Evolutionary conservation across 2,888 invertebrate genomes (phyloP).

Genomic region (Apodemia mormo): DNA sequence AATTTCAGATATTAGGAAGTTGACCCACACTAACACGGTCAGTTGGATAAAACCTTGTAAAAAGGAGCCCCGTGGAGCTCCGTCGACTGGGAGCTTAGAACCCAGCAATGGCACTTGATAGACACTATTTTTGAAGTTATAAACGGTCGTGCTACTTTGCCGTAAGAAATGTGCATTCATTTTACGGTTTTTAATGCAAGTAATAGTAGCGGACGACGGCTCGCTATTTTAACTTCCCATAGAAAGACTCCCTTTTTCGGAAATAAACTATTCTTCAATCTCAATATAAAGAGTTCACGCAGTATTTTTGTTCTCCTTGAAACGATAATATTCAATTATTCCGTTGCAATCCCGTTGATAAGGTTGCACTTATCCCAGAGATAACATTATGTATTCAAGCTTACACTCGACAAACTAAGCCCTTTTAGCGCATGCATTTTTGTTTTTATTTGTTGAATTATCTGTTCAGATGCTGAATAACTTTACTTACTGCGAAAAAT

Average conservation of each 20-base stretch:
- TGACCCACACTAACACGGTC: no score
- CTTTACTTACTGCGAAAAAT: not conserved
- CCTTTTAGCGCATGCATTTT: conserved; percentile 1
- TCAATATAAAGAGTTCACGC: not conserved
- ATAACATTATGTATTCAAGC: conserved; percentile 18
- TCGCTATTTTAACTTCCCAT: no score
- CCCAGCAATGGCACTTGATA: no score
- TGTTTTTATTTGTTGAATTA: not conserved
- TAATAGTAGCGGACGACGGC: no score
- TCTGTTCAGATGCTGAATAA: not conserved
- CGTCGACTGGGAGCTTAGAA: no score
- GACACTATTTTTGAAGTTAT: no score
- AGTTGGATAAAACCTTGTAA: no score
- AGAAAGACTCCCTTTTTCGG: not conserved
- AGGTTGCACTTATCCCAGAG: conserved; percentile 10
- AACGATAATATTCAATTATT: conserved; percentile 3
- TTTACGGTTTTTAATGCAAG: no score
- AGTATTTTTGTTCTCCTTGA: not conserved
- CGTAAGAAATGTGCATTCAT: no score
- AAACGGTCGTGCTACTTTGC: no score
- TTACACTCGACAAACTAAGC: conserved; percentile 10
- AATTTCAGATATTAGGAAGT: no score
- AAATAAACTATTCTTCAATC: not conserved
- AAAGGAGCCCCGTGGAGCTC: no score
- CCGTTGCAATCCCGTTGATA: not conserved